phyloP scores from a whole-genome alignment of 2,797 vertebrate genomes.

The Passerculus sandwichensis region DNA sequence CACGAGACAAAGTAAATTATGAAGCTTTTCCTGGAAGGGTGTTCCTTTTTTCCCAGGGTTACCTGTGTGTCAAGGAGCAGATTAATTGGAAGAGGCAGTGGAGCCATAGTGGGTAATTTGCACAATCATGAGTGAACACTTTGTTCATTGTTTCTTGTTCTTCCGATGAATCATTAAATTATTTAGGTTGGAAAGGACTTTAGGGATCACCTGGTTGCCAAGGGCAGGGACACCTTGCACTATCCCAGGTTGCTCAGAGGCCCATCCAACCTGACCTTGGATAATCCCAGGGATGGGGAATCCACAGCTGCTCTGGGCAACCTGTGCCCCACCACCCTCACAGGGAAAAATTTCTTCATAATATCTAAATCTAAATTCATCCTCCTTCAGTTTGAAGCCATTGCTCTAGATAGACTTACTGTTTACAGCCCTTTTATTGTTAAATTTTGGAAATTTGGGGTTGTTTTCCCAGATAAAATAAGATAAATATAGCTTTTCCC shows the following conservation, averaged over 20 bases:
- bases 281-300: not conserved
- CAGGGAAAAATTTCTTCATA: fast-evolving
- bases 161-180: not conserved
- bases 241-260: fast-evolving
- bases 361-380: not conserved
- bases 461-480: not conserved
- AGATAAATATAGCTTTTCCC: not conserved
- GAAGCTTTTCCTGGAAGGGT: not conserved
- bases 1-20: not conserved
- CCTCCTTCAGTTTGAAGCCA: not conserved
- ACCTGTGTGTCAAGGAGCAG: not conserved
- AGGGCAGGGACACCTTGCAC: not conserved
- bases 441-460: not conserved
- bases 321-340: not conserved
- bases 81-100: not conserved
- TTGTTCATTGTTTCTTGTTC: not conserved
- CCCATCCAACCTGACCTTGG: not conserved
- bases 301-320: fast-evolving
- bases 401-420: not conserved
- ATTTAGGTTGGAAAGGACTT: not conserved
- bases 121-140: not conserved
- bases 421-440: not conserved
- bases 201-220: not conserved
- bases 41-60: not conserved
- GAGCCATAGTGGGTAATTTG: not conserved